Conservation (phyloP, 2,797 vertebrate genomes). For the Cyclopterus lumpus region DNA sequence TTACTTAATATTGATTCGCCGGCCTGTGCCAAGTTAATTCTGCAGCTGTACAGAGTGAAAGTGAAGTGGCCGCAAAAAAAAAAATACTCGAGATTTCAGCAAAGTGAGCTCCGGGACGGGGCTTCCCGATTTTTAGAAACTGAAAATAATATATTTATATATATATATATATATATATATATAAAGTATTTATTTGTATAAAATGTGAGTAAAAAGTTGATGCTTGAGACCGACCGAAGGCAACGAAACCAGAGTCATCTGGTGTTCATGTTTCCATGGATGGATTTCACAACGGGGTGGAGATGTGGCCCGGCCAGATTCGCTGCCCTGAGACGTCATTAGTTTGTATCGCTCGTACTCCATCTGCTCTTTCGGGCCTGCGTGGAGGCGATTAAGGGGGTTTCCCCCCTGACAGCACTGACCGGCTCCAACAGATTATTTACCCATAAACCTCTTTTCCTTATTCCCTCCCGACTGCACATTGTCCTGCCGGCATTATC, state of each 20-base stretch:
- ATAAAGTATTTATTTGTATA: conserved; percentile 1
- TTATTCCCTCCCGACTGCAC: conserved; percentile 33
- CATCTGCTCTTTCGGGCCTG: conserved; percentile 54
- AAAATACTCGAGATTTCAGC: conserved; percentile 14
- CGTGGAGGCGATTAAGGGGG: conserved; percentile 47
- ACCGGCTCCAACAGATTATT: conserved; percentile 53
- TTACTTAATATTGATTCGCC: conserved; percentile 72
- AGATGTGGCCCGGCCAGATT: conserved; percentile 6
- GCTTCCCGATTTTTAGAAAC: background rate
- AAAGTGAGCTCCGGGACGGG: background rate
- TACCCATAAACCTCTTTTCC: conserved; percentile 39
- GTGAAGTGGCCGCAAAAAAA: conserved; percentile 39
- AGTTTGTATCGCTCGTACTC: conserved; percentile 35
- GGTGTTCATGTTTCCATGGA: background rate
- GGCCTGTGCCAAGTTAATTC: conserved; percentile 59
- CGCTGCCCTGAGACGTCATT: conserved; percentile 37
- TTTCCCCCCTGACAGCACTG: conserved; percentile 13
- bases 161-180: background rate
- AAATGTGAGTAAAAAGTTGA: background rate
- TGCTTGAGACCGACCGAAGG: background rate
- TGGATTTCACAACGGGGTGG: conserved; percentile 11
- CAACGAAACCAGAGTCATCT: background rate
- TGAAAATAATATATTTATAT: no score
- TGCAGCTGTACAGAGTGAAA: conserved; percentile 46
- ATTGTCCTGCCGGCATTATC: conserved; percentile 30